A percentile compares a stretch with the other conserved stretches of the same genome.
Evolutionary conservation across 2,888 invertebrate species (phyloP).

Genomic region (Vandiemenella viatica): DNA sequence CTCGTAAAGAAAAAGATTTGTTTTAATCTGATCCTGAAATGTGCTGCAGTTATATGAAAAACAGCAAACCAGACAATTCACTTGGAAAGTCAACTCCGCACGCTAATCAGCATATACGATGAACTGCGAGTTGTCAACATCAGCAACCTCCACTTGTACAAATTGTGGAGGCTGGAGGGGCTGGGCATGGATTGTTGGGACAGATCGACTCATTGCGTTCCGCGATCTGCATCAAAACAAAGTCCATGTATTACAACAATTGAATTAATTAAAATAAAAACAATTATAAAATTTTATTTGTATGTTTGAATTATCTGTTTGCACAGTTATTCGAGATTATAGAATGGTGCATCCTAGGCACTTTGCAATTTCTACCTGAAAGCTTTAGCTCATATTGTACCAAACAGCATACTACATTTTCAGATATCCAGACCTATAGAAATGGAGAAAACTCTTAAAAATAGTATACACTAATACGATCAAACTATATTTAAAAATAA

Average conservation of each 20-base stretch:
- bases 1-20: not conserved
- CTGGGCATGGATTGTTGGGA: slow-evolving; percentile 29
- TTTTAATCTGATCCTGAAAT: not conserved
- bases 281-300: no score
- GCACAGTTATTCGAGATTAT: no score
- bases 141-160: slow-evolving; percentile 57
- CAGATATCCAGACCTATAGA: no score
- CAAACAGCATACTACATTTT: no score
- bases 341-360: no score
- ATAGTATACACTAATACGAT: no score
- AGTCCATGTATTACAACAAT: not conserved
- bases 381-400: no score
- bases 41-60: not conserved
- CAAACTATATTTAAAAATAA: no score
- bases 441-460: no score
- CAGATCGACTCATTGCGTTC: slow-evolving; percentile 37
- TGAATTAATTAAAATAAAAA: no score
- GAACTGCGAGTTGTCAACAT: slow-evolving; percentile 61
- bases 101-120: slow-evolving; percentile 70
- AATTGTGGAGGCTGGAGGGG: slow-evolving; percentile 46
- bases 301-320: no score
- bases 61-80: not conserved
- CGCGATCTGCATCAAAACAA: slow-evolving; percentile 34
- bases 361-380: no score
- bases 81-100: not conserved